phyloP scores from a whole-genome alignment of 2,113 vertebrate species.

The Ondatra zibethicus region DNA sequence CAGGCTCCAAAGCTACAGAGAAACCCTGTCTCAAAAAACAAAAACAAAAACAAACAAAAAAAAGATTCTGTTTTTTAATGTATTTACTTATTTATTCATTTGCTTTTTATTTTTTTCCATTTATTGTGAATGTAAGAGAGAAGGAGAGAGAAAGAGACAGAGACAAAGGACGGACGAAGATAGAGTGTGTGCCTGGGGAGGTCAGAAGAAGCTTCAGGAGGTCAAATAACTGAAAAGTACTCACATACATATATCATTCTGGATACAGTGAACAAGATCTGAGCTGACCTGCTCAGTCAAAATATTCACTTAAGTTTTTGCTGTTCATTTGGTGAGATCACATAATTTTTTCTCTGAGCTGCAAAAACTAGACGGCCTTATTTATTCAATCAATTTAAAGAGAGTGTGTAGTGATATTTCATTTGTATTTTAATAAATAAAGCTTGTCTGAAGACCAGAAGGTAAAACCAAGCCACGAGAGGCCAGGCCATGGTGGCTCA shows the following conservation, averaged over 20 bases:
- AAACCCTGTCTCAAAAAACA: no score
- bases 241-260: neutral
- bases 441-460: no score
- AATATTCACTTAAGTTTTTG: slow-evolving; percentile 18
- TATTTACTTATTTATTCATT: neutral
- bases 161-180: neutral
- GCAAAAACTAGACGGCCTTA: neutral
- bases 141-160: neutral
- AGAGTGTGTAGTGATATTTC: neutral
- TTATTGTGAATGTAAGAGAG: neutral
- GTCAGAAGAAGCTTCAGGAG: neutral
- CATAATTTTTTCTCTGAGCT: neutral
- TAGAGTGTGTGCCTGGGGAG: neutral
- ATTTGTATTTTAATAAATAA: no score
- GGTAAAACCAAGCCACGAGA: no score
- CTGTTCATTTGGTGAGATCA: neutral
- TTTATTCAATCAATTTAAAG: slow-evolving; percentile 34
- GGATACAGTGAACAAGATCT: neutral
- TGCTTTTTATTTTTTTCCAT: neutral
- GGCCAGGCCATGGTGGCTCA: no score
- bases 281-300: neutral
- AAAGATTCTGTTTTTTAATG: neutral
- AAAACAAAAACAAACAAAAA: no score
- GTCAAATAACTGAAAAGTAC: slow-evolving; percentile 12
- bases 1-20: no score